Evolutionary conservation across 2,888 invertebrate genomes (phyloP).

Genomic region (Melinopterus prodromus): DNA sequence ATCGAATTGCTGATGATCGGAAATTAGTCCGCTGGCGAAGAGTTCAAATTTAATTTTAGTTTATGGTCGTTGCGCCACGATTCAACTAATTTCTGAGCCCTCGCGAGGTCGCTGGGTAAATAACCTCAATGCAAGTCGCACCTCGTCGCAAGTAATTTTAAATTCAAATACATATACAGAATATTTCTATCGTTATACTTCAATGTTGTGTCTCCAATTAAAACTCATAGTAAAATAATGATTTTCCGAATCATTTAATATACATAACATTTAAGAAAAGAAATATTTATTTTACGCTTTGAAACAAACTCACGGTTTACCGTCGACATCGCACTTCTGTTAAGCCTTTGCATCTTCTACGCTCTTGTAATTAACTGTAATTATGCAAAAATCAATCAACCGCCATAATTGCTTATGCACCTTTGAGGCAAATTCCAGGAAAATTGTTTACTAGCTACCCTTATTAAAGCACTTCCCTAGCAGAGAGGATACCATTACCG

Average conservation of each 20-base stretch:
- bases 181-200: not conserved
- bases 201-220: too few species aligned
- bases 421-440: too few species aligned
- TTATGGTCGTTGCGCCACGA: not conserved
- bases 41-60: not conserved
- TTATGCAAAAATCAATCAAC: not conserved
- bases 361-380: not conserved
- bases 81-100: not conserved
- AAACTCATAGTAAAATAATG: not conserved
- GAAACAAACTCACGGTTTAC: not conserved
- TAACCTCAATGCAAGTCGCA: too few species aligned
- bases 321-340: not conserved
- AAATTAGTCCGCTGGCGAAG: not conserved
- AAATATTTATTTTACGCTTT: not conserved
- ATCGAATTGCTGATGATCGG: conserved; percentile 4
- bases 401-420: not conserved
- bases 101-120: not conserved
- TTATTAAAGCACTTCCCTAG: too few species aligned
- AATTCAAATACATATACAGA: not conserved
- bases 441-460: too few species aligned
- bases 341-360: not conserved
- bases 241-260: not conserved
- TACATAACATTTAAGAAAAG: not conserved
- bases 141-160: not conserved
- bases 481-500: too few species aligned